Conservation (phyloP, 2,888 invertebrate genomes). For the Cyaniris semiargus region DNA sequence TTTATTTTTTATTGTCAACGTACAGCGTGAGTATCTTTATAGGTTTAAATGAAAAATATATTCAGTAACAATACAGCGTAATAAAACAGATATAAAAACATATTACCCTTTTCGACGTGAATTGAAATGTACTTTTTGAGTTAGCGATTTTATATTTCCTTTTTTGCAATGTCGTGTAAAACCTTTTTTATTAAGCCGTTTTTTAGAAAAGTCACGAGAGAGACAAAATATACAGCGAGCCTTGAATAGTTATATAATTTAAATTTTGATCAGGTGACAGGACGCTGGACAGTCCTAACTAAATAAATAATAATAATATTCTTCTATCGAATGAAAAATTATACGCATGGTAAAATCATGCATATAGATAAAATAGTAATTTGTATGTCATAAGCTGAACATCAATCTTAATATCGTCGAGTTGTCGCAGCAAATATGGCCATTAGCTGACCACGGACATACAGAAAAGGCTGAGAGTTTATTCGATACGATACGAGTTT, state of each 20-base stretch:
- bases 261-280: too few species aligned
- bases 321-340: too few species aligned
- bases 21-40: neutral
- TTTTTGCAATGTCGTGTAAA: neutral
- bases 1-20: neutral
- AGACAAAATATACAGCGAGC: too few species aligned
- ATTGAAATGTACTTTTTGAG: slow-evolving; percentile 2
- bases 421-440: neutral
- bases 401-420: neutral
- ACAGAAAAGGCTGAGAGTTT: neutral
- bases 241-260: too few species aligned
- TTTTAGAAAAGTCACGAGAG: too few species aligned
- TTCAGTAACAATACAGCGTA: neutral
- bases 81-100: neutral
- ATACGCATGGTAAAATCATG: neutral
- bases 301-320: too few species aligned
- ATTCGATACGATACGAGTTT: neutral
- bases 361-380: neutral
- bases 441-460: neutral
- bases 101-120: neutral
- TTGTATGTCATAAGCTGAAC: neutral
- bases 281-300: too few species aligned
- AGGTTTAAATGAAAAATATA: neutral
- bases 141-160: neutral
- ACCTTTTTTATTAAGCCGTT: neutral